Percentiles rank a stretch among this genome's conserved stretches.
These are phyloP conservation scores for Tholera decimalis DNA, from an alignment of 2,888 invertebrate genomes.

Conservation along the genomic window DNA sequence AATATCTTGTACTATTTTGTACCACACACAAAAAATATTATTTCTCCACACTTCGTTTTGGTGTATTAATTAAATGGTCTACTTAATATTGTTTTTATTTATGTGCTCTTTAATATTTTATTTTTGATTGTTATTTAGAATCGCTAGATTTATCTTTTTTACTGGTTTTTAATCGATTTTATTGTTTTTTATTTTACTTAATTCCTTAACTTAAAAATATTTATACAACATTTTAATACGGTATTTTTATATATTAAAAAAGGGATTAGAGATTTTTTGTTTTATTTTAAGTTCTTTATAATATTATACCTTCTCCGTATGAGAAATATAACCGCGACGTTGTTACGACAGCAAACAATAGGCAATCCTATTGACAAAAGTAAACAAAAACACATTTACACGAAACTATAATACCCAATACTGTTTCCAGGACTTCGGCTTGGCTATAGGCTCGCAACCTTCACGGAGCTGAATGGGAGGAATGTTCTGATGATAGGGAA, in stretches of 20 bases:
- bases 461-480: slow-evolving; percentile 72
- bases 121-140: slow-evolving; percentile 21
- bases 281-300: not conserved
- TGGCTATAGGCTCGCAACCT: slow-evolving; percentile 55
- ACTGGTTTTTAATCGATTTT: not conserved
- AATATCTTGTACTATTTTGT: slow-evolving; percentile 27
- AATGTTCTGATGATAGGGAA: slow-evolving; percentile 78
- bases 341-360: not conserved
- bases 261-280: not conserved
- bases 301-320: not conserved
- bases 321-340: not conserved
- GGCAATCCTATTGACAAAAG: not conserved
- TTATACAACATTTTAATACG: slow-evolving; percentile 1
- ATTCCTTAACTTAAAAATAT: not conserved
- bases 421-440: slow-evolving; percentile 42
- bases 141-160: slow-evolving; percentile 24
- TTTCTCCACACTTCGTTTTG: too few relatives aligned
- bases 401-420: slow-evolving; percentile 27
- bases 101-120: not conserved
- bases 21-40: too few relatives aligned
- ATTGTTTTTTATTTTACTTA: slow-evolving; percentile 15
- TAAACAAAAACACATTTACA: not conserved
- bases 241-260: slow-evolving; percentile 18
- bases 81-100: not conserved
- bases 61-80: not conserved